Percentiles rank a stretch among this genome's conserved stretches.
Evolutionary conservation across 1,140 invertebrate genomes (phyloP).

Genomic region (Lucilia cuprina): DNA sequence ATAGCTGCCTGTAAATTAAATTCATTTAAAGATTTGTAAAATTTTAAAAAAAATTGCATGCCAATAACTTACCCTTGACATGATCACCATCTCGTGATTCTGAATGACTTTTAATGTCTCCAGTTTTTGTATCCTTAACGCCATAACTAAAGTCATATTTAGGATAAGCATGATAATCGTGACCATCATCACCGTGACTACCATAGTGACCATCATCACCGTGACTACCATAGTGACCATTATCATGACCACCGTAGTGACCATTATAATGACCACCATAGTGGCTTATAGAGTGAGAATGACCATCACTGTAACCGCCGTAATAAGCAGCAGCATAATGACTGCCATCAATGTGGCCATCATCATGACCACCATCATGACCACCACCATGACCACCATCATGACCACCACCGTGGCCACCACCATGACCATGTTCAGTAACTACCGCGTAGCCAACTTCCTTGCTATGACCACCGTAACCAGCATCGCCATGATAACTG

Average conservation of each 20-base stretch:
- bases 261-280: too few relatives aligned
- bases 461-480: not conserved
- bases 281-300: too few relatives aligned
- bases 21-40: not conserved
- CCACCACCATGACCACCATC: not conserved
- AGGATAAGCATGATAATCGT: not conserved
- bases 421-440: not conserved
- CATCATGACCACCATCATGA: not conserved
- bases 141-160: constrained; percentile 30
- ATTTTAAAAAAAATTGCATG: too few relatives aligned
- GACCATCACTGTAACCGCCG: not conserved
- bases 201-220: not conserved
- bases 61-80: not conserved
- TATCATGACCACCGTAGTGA: not conserved
- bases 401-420: not conserved
- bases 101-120: constrained; percentile 13
- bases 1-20: constrained; percentile 59
- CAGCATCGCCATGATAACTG: not conserved
- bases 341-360: not conserved
- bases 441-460: not conserved
- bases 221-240: not conserved
- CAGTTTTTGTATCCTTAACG: constrained; percentile 17
- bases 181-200: not conserved
- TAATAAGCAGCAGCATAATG: not conserved
- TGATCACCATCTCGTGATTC: constrained; percentile 23